phyloP scores from a whole-genome alignment of 2,888 invertebrate species.

The Agrotis puta region DNA sequence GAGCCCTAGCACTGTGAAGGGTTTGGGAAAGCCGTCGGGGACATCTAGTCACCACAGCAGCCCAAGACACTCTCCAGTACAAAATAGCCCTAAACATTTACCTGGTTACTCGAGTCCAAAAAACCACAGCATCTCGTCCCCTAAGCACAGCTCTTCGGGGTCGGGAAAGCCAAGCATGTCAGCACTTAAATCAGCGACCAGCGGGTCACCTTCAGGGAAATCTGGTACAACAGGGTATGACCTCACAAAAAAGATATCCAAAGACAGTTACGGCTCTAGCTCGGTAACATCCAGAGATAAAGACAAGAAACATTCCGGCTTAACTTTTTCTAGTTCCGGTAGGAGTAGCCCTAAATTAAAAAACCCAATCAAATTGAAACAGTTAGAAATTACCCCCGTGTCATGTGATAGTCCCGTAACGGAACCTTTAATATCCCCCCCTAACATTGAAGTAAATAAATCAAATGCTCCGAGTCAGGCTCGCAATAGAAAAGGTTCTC shows the following conservation, averaged over 20 bases:
- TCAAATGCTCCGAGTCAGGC: slow-evolving; percentile 91
- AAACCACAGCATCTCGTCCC: slow-evolving; percentile 95
- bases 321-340: slow-evolving; percentile 89
- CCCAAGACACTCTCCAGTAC: slow-evolving; percentile 94
- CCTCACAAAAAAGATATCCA: slow-evolving; percentile 90
- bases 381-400: slow-evolving; percentile 91
- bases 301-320: slow-evolving; percentile 89
- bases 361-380: slow-evolving; percentile 93
- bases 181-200: slow-evolving; percentile 95
- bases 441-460: slow-evolving; percentile 91
- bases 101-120: slow-evolving; percentile 94
- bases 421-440: slow-evolving; percentile 87
- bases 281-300: slow-evolving; percentile 88
- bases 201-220: slow-evolving; percentile 93
- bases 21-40: slow-evolving; percentile 86
- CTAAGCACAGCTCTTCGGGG: slow-evolving; percentile 94
- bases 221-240: slow-evolving; percentile 90
- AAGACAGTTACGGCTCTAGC: slow-evolving; percentile 85
- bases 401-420: slow-evolving; percentile 88
- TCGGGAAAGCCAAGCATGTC: slow-evolving; percentile 98
- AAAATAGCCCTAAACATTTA: slow-evolving; percentile 94
- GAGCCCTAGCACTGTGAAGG: slow-evolving; percentile 86
- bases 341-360: slow-evolving; percentile 93
- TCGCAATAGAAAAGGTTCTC: slow-evolving; percentile 93
- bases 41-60: slow-evolving; percentile 92